Percentiles rank a stretch among this genome's conserved stretches.
phyloP scores from a whole-genome alignment of 2,797 vertebrate species.

The Pseudopleuronectes americanus region DNA sequence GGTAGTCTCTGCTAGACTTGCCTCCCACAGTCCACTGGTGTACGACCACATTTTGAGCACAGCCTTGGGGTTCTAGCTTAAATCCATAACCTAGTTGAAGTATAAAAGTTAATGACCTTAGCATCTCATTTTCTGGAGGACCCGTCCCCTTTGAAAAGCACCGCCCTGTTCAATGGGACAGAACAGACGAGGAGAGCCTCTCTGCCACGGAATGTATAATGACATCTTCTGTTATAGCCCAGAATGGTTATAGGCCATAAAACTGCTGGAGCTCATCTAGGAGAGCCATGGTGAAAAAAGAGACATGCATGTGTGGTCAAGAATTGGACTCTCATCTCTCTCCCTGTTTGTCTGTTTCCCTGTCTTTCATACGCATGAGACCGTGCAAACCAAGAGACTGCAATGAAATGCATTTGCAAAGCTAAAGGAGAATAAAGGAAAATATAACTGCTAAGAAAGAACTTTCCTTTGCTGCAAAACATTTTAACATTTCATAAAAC shows the following conservation, averaged over 20 bases:
- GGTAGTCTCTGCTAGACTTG: conserved; percentile 20
- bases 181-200: conserved; percentile 67
- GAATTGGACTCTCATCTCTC: conserved; percentile 25
- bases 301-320: conserved; percentile 52
- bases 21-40: conserved; percentile 27
- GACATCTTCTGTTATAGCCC: conserved; percentile 77
- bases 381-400: background rate
- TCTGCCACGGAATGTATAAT: conserved; percentile 74
- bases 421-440: conserved; percentile 4
- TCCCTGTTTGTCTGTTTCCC: background rate
- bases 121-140: conserved; percentile 76
- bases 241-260: conserved; percentile 76
- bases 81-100: conserved; percentile 67
- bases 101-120: conserved; percentile 84
- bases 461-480: conserved; percentile 1
- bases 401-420: conserved; percentile 4
- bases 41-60: conserved; percentile 15
- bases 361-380: conserved; percentile 7
- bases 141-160: conserved; percentile 71
- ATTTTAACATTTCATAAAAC: conserved; percentile 12
- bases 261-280: conserved; percentile 60
- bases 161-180: conserved; percentile 72
- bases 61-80: conserved; percentile 51
- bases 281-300: conserved; percentile 58
- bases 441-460: background rate